Evolutionary conservation across 2,113 vertebrate genomes (phyloP), one percentile per base, ranked within the genome.

Genomic region (Sprattus sprattus): DNA sequence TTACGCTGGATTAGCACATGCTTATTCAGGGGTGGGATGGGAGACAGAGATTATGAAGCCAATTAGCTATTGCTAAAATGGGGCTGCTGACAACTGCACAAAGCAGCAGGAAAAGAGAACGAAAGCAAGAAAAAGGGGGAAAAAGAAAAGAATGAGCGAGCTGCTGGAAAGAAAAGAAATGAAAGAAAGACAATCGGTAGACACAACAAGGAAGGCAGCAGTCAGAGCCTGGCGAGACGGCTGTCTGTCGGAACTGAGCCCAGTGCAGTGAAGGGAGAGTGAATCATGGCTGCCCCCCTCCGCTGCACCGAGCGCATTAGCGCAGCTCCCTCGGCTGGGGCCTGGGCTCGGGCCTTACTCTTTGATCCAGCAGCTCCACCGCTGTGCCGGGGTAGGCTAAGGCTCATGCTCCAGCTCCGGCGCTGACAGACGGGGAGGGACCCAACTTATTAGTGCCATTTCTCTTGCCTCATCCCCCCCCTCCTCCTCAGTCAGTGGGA

Each of bases 11-110:
- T 94, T 93, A 94, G 89, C 88, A n/a, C 86, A 91, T 85, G 88
- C 85, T 28, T 83, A 90, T 92, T 91, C 84, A 86, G 89, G 87
- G 87, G 84, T 88, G 88, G 90, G 82, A 89, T 93, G 92, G 90
- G 89, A 92, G 91, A 90, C 71, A 46, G 82, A 92, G 91, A 94
- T 92, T 93, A 93, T 78, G 92, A 93, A 93, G 90, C 89, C 92
- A 93, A 94, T 93, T 92, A 93, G 89, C 90, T 89, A 90, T 92
- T 93, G 92, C 92, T 92, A 78, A 90, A 92, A 89, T 80, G 71
- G 71, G 90, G 90, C 87, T 89, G 89, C 90, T 92, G 92, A 93
- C 92, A 88, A 91, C 88, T 90, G 89, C 87, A 54, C n/a, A 80
- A 2, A 18, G 67, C 4, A 50, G 28, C 75, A 82, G 75, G 83